Percentiles rank a stretch among this genome's conserved stretches.
Conservation (phyloP, 2,113 vertebrate genomes). For the Microtus ochrogaster region DNA sequence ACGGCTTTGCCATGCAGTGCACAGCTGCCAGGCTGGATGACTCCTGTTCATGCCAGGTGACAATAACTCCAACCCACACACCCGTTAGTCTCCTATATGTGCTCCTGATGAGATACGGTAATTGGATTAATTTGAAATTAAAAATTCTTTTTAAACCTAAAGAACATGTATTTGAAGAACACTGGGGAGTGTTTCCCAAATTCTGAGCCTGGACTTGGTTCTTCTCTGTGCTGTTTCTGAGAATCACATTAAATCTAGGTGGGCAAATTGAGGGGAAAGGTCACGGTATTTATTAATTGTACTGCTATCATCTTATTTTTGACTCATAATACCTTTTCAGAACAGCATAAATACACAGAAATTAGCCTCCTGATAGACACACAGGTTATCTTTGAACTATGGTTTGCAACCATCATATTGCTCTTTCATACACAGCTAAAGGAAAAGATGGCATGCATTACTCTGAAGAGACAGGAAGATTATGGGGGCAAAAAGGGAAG, state of each 20-base stretch:
- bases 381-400: not conserved
- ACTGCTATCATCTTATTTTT: not conserved
- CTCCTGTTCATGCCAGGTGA: not conserved
- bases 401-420: not conserved
- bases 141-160: not conserved
- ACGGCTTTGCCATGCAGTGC: not conserved
- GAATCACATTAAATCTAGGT: not conserved
- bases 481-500: not conserved
- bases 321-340: not conserved
- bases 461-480: not conserved
- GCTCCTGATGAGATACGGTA: not conserved
- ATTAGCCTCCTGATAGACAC: not conserved
- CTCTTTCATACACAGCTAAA: not conserved
- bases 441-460: not conserved
- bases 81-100: not conserved
- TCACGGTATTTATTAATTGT: not conserved
- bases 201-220: slow-evolving; percentile 6
- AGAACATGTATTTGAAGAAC: not conserved
- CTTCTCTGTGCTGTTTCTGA: not conserved
- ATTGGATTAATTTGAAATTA: not conserved
- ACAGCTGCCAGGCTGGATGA: not conserved
- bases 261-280: slow-evolving; percentile 18
- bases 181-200: not conserved
- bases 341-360: not conserved
- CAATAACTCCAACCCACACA: not conserved